These are phyloP conservation scores for Chiloscyllium punctatum DNA, from an alignment of 2,797 vertebrate species.

Conservation along the genomic window DNA sequence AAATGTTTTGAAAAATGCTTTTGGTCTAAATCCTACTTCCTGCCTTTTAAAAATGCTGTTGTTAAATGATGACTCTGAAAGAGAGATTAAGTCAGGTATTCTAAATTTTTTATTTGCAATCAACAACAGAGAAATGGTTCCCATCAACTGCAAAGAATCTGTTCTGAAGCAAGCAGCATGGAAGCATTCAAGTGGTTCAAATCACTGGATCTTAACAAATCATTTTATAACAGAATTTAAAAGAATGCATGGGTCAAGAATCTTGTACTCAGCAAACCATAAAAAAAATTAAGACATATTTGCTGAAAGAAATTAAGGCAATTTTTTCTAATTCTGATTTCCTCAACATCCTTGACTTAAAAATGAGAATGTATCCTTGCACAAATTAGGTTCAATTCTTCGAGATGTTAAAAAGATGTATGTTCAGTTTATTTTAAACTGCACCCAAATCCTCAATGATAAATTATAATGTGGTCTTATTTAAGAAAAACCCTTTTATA, in stretches of 20 bases:
- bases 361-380: not conserved
- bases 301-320: not conserved
- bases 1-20: not conserved
- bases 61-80: too few species aligned
- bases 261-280: not conserved
- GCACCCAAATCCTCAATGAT: not conserved
- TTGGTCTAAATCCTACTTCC: not conserved
- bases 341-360: constrained; percentile 3
- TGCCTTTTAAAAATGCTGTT: not conserved
- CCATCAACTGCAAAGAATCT: not conserved
- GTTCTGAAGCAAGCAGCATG: not conserved
- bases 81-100: not conserved
- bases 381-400: not conserved
- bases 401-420: not conserved
- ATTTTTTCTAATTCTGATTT: not conserved
- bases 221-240: not conserved
- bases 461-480: not conserved
- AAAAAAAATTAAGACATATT: not conserved
- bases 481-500: not conserved
- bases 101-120: not conserved
- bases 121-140: too few species aligned
- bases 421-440: not conserved
- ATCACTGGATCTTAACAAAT: constrained; percentile 11
- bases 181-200: not conserved
- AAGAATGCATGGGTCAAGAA: not conserved